A percentile compares a stretch with the other conserved stretches of the same genome.
These are phyloP conservation scores for Telenomus remus DNA, from an alignment of 1,140 invertebrate genomes.

Conservation along the genomic window DNA sequence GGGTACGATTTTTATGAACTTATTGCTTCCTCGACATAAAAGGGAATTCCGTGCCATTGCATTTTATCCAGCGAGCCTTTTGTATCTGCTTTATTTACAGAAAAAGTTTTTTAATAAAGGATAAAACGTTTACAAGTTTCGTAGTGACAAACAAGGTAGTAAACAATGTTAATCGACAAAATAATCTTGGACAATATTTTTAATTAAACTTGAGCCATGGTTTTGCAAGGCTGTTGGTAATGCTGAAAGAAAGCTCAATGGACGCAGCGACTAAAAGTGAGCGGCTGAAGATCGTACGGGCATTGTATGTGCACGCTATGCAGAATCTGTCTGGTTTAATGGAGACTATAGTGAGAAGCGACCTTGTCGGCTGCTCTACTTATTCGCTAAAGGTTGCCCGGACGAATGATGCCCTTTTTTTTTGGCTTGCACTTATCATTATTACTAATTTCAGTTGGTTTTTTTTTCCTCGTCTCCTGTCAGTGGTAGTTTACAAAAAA, in stretches of 20 bases:
- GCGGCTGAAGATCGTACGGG: conserved; percentile 1
- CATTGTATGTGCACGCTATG: conserved; percentile 27
- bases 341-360: conserved; percentile 21
- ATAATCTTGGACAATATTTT: too few relatives aligned
- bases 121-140: too few relatives aligned
- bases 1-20: too few relatives aligned
- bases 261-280: conserved; percentile 2
- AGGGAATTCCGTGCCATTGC: too few relatives aligned
- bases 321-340: conserved; percentile 38
- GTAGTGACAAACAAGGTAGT: too few relatives aligned
- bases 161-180: too few relatives aligned
- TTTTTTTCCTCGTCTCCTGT: background rate
- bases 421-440: conserved; percentile 31
- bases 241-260: conserved; percentile 16
- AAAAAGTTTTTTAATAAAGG: too few relatives aligned
- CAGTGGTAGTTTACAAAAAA: conserved; percentile 25
- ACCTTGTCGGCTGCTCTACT: conserved; percentile 48
- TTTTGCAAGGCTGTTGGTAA: background rate
- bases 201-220: too few relatives aligned
- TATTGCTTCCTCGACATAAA: too few relatives aligned
- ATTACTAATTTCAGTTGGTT: conserved; percentile 17
- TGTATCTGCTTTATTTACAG: too few relatives aligned
- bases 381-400: conserved; percentile 42
- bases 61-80: too few relatives aligned
- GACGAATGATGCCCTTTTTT: conserved; percentile 27